Evolutionary conservation across 2,113 vertebrate species (phyloP).

Genomic region (Brachirus orientalis): DNA sequence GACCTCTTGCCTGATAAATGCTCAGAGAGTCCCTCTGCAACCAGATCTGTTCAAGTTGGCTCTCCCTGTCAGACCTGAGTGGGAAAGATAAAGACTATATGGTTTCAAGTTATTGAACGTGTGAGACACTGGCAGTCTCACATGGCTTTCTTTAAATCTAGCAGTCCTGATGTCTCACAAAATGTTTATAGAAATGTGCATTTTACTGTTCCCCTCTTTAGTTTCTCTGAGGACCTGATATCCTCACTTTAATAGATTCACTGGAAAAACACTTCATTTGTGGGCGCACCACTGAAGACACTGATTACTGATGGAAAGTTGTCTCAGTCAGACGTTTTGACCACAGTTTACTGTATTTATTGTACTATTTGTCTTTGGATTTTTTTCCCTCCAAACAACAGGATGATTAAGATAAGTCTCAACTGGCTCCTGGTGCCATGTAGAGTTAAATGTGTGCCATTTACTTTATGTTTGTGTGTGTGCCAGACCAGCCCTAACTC

Average conservation of each 20-base stretch:
- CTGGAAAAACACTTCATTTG: conserved; percentile 64
- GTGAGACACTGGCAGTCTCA: conserved; percentile 17
- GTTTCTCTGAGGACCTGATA: no score
- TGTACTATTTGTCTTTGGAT: conserved; percentile 10
- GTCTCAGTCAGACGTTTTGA: no score
- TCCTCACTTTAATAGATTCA: conserved; percentile 24
- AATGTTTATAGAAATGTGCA: no score
- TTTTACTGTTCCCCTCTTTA: conserved; percentile 13
- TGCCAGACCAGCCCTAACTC: no score
- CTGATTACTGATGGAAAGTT: conserved; percentile 46
- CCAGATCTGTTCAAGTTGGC: no score
- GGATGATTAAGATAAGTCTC: conserved; percentile 22
- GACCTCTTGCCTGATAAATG: no score
- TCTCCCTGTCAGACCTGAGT: conserved; percentile 9
- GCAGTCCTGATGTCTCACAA: no score
- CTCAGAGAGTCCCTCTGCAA: conserved; percentile 39
- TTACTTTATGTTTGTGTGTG: neutral
- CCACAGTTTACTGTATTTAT: conserved; percentile 46
- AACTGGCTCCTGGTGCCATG: neutral
- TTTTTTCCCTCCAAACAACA: conserved; percentile 40
- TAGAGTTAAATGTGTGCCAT: neutral
- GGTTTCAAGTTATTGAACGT: conserved; percentile 36
- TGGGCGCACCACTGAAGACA: conserved; percentile 43
- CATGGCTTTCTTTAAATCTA: no score
- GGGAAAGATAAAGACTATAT: conserved; percentile 8